Evolutionary conservation across 2,113 vertebrate species (phyloP).

Genomic region (Poecile atricapillus): DNA sequence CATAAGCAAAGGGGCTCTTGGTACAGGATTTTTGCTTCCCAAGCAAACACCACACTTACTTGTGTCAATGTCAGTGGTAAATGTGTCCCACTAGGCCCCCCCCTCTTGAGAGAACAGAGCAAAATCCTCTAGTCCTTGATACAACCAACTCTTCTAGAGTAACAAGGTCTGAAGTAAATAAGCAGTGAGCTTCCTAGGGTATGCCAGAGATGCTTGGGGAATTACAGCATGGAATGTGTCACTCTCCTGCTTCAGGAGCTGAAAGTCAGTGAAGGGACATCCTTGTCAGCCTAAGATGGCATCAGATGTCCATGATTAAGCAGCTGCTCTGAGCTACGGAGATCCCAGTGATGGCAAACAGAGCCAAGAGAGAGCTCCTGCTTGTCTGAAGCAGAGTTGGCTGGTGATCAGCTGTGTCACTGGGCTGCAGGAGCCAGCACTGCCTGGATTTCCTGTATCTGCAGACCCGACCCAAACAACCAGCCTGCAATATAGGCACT

Average conservation of each 20-base stretch:
- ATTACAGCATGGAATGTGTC: background rate
- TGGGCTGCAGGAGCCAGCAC: no score
- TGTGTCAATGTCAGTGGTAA: background rate
- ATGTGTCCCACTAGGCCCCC: background rate
- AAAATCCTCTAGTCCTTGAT: background rate
- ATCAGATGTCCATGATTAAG: background rate
- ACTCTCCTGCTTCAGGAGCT: background rate
- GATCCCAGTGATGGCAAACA: fast-evolving
- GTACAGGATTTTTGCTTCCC: background rate
- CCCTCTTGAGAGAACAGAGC: background rate
- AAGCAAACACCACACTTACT: background rate
- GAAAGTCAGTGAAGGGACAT: background rate
- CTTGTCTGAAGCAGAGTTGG: background rate
- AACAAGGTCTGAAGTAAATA: background rate
- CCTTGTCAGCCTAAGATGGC: background rate
- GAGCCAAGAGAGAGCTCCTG: background rate
- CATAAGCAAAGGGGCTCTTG: background rate
- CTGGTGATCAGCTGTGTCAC: background rate
- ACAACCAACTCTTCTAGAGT: background rate
- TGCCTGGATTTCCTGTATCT: background rate
- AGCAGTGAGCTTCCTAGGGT: background rate
- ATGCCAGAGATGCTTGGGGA: background rate
- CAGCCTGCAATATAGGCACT: background rate
- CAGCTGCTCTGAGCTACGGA: background rate
- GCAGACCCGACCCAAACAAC: background rate